These are phyloP conservation scores for Drosophila aff. DNA, from an alignment of 1,140 invertebrate species.

Conservation along the genomic window DNA sequence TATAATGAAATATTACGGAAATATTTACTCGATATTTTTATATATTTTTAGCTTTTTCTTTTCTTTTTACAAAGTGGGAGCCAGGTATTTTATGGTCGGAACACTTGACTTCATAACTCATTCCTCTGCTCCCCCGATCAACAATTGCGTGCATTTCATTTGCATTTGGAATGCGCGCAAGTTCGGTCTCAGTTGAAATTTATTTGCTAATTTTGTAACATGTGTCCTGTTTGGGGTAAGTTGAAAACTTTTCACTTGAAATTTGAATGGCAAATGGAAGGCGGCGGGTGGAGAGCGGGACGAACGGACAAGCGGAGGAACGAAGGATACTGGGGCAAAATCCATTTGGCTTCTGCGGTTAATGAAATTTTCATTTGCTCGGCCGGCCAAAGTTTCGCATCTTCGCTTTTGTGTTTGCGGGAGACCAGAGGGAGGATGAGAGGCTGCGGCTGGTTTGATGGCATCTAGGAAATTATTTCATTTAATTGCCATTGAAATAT, in stretches of 20 bases:
- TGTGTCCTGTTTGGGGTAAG: slow-evolving; percentile 72
- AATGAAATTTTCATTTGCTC: slow-evolving; percentile 77
- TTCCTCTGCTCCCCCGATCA: slow-evolving; percentile 39
- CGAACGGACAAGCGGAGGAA: background rate
- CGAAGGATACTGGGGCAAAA: slow-evolving; percentile 43
- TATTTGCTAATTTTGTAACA: slow-evolving; percentile 83
- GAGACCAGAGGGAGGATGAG: background rate
- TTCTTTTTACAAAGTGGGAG: background rate
- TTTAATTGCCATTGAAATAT: slow-evolving; percentile 82
- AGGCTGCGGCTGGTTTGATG: slow-evolving; percentile 53
- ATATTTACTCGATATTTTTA: no score
- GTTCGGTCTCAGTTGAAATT: slow-evolving; percentile 65
- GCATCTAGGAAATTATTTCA: slow-evolving; percentile 63
- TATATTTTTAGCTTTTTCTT: no score
- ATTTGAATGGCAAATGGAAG: slow-evolving; percentile 57
- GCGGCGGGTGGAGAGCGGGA: slow-evolving; percentile 2
- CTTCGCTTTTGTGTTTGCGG: slow-evolving; percentile 8
- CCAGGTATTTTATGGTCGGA: slow-evolving; percentile 4
- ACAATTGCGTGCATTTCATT: slow-evolving; percentile 79
- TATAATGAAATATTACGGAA: no score
- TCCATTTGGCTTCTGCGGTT: slow-evolving; percentile 77
- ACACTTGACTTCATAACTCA: background rate
- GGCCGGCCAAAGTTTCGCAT: slow-evolving; percentile 55
- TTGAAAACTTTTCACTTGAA: slow-evolving; percentile 73
- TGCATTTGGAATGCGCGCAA: slow-evolving; percentile 73